Conservation (phyloP, 37 sponge, comb jelly and placozoan species). For the Ianthella basta region DNA sequence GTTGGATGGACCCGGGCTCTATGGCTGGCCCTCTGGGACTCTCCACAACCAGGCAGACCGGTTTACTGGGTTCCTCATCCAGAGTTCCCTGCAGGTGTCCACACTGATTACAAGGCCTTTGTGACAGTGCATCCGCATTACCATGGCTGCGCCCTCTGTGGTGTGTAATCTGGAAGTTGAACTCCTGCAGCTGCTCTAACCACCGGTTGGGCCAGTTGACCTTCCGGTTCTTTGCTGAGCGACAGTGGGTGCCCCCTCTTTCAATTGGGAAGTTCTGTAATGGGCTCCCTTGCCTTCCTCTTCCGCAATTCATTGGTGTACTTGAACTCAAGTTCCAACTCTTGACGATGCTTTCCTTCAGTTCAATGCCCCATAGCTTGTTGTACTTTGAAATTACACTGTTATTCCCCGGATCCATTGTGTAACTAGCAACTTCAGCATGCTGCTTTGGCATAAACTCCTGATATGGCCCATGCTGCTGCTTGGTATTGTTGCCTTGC, state of each 20-base stretch:
- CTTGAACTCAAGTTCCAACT: too few relatives aligned
- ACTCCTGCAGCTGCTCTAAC: conserved; percentile 42
- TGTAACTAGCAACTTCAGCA: too few relatives aligned
- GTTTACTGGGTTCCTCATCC: not conserved
- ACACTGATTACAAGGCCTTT: conserved; percentile 42
- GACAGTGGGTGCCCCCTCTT: conserved; percentile 25
- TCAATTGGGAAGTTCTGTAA: conserved; percentile 11
- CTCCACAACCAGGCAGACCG: not conserved
- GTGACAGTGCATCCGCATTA: conserved; percentile 54
- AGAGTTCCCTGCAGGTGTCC: not conserved
- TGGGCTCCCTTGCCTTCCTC: too few relatives aligned
- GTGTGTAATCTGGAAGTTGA: conserved; percentile 44
- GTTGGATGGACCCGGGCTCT: not conserved
- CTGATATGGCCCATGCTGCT: too few relatives aligned
- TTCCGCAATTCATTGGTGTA: too few relatives aligned
- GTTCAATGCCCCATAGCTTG: too few relatives aligned
- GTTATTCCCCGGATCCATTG: too few relatives aligned
- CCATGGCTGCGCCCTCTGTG: conserved; percentile 17
- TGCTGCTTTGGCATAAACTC: too few relatives aligned
- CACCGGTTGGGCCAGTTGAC: conserved; percentile 42
- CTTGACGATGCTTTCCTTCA: too few relatives aligned
- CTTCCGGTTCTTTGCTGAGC: conserved; percentile 25
- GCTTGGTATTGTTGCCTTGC: too few relatives aligned
- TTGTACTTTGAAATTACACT: too few relatives aligned
- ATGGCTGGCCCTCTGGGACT: not conserved